Base-by-base conservation (phyloP, 2,888 invertebrate species). In the Sicus ferrugineus region DNA sequence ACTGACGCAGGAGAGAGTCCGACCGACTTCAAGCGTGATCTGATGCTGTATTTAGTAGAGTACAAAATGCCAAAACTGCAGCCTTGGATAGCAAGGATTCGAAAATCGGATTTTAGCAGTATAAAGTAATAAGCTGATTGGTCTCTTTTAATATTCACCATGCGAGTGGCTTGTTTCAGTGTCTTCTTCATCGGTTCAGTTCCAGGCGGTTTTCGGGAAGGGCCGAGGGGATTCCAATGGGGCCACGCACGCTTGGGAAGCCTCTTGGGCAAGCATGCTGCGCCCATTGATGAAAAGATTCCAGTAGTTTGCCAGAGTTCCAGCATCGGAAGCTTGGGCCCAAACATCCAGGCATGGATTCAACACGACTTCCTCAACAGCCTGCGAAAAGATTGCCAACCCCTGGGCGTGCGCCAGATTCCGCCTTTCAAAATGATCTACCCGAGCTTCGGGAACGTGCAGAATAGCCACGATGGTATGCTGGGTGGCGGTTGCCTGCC, bases 401-500 rank as follows among this genome's bases (percentile, higher is more conserved):
- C 87, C 0, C 83, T 88, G 0, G 87, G 88, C 0, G 75, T 91
- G 21, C 87, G 88, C 23, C 84, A 86, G 66, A 82, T 86, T 74
- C 89, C 90, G 0, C 84, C 86, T 31, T 89, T 90, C 30, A 88
- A 88, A 68, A 86, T 91, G 83, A 86, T 96, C 58, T 96, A 91
- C 83, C 96, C 96, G 0, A 89, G 90, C 61, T 88, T 90, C 79
- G 89, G 92, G n/a, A 95, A 98, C 86, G 97, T 98, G 0, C 88
- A 90, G 48, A 87, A 87, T 3, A 95, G 96, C 72, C 91, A 94
- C 79, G 96, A 97, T 81, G 94, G 93, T 0, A 88, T 93, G 61
- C 86, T 91, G 46, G 96, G 95, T 5, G 96, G 97, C 0, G 93
- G 93, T 0, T 96, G 96, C 77, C 86, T 98, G 4, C 97, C 97